Evolutionary conservation across 2,113 vertebrate species (phyloP), one percentile per base, ranked within the genome.

Genomic region (Maccullochella peelii): DNA sequence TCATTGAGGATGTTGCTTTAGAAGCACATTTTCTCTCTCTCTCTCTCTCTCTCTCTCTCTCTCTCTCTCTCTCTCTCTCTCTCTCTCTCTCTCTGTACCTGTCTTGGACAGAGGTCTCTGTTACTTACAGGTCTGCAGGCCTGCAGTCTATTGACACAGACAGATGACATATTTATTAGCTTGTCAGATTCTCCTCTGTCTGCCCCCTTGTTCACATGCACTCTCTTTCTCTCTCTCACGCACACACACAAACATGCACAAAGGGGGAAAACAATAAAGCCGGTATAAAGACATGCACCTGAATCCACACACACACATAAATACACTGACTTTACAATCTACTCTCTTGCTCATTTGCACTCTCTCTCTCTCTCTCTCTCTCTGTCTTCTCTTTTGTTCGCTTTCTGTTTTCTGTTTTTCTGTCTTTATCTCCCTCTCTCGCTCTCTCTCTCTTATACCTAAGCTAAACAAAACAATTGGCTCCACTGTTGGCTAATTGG

Each of bases 131-230:
- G 95, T 97, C 96, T 94, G 94, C 89, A 89, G 82, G 92, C 93
- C 92, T 94, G 94, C 95, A 93, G 94, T 95, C 90, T 90, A 93
- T 76, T 96, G 97, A 97, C 97, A 96, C 94, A 96, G 97, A 98
- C 95, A 95, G 96, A 97, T 97, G 97, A 97, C 96, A 97, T 97
- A 97, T 98, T 97, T 98, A 98, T 99, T 96, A 97, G 95, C 95
- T 97, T 97, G 97, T 98, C 97, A 97, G 96, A 94, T 89, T 92
- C 91, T 94, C 94, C 94, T 85, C 36, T 80, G 62, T 83, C 88
- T 85, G 77, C 72, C 47, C 67, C 77, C 50, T 76, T 79, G 23
- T 40, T 82, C 66, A 61, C 62, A 52, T n/a, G n/a, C 27, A 27
- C 11, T 12, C 23, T n/a, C 12, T 15, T 9, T 21, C 11, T n/a